Conservation (phyloP, 2,888 invertebrate genomes). For the Drosophila pseudotalamancana region DNA sequence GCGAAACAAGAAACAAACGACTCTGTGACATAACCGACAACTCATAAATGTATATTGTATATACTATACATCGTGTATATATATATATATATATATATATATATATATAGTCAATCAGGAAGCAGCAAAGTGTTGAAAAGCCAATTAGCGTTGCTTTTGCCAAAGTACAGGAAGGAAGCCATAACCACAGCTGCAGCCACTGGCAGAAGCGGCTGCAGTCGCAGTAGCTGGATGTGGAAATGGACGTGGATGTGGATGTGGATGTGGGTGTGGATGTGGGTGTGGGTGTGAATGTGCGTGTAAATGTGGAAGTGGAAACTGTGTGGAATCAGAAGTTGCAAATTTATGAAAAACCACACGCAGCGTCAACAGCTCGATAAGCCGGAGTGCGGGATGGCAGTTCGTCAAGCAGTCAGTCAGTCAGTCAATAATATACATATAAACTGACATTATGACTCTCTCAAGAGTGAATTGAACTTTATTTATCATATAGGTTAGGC, state of each 20-base stretch:
- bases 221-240: conserved; percentile 4
- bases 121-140: conserved; percentile 75
- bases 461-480: no score
- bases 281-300: conserved; percentile 35
- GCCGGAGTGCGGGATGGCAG: background rate
- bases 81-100: conserved; percentile 1
- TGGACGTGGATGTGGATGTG: conserved; percentile 39
- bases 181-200: conserved; percentile 53
- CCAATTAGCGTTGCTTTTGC: conserved; percentile 68
- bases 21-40: conserved; percentile 16
- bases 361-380: conserved; percentile 45
- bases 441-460: no score
- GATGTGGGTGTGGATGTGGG: conserved; percentile 34
- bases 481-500: no score
- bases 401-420: conserved; percentile 6
- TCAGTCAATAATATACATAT: conserved; percentile 1
- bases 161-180: conserved; percentile 75
- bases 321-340: conserved; percentile 57
- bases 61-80: background rate
- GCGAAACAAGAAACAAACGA: conserved; percentile 35
- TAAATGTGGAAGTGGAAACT: conserved; percentile 49
- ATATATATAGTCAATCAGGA: conserved; percentile 44
- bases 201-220: background rate
- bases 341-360: conserved; percentile 71
- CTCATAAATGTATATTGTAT: conserved; percentile 4